Evolutionary conservation across 2,797 vertebrate genomes (phyloP).

Genomic region (Epinephelus awoara): DNA sequence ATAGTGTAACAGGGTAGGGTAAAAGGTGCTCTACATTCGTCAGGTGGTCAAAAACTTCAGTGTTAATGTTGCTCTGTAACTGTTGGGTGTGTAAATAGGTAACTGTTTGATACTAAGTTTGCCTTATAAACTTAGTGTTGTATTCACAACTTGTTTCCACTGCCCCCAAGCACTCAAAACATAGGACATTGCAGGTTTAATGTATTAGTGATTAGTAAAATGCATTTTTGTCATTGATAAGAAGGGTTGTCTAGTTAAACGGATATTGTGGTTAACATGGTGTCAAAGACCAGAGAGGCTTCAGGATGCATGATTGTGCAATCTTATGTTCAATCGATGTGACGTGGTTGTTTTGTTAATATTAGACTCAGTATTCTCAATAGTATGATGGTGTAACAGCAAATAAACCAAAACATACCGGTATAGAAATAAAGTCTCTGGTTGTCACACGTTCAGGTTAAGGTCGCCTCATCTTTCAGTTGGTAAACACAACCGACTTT

Average conservation of each 20-base stretch:
- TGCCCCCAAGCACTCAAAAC: not conserved
- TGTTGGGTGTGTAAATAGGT: not conserved
- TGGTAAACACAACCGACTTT: slow-evolving; percentile 14
- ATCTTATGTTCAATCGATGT: not conserved
- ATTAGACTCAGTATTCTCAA: not conserved
- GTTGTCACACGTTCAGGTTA: not conserved
- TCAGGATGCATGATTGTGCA: not conserved
- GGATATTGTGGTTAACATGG: slow-evolving; percentile 11
- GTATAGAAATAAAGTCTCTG: not conserved
- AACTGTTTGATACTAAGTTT: not conserved
- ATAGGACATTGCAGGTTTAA: not conserved
- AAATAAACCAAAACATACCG: slow-evolving; percentile 1
- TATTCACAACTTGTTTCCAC: no score
- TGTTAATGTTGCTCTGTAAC: not conserved
- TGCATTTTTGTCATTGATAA: not conserved
- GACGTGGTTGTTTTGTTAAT: slow-evolving; percentile 3
- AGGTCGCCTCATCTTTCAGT: not conserved
- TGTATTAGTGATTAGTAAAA: not conserved
- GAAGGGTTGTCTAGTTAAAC: slow-evolving; percentile 7
- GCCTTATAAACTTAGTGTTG: no score
- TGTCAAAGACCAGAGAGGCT: not conserved
- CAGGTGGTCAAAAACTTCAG: not conserved
- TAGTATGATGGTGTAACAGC: not conserved
- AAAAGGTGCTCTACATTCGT: no score
- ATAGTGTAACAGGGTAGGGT: no score